Base-by-base conservation (phyloP, 2,113 vertebrate genomes). In the Boulengeromyrus knoepffleri region DNA sequence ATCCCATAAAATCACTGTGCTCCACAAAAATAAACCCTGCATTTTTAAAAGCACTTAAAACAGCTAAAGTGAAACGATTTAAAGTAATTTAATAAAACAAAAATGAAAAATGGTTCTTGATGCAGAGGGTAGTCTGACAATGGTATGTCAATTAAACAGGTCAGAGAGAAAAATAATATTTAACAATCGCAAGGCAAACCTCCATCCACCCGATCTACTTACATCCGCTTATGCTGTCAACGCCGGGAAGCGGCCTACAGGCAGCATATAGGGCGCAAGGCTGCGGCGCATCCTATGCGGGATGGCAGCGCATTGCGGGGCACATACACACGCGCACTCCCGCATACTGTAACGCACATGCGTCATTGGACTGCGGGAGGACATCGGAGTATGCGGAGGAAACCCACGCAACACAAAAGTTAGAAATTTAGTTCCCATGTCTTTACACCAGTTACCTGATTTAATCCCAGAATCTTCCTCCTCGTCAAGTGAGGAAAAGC, bases 381-480 rank as follows among this genome's bases (percentile, higher is more conserved):
- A 80, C 31, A 39, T 5, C 36, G 15, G 17, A 19, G 74, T 42
- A 77, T 39, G 1, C 70, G 70, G 31, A 36, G 31, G 70, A 77
- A 77, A 77, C 4, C 13, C 70, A 27, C 15, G 70, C 15, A 77
- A 36, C 70, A 36, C 36, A 19, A 80, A 19, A 80, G 74, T 39
- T 42, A 80, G 5, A 80, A 39, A 19, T 21, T 42, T 27, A 31
- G 74, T 42, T 77, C 31, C 12, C 8, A 66, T n/a, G 24, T 12
- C 39, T 58, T 87, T 10, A 31, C n/a, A 85, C 31, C 31, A 7
- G 36, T 91, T 91, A 97, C 96, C 96, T 94, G 96, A 96, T 93
- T 97, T 97, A 92, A 96, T 96, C 77, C 95, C 95, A 42, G 94
- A 96, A 87, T 96, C 95, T 0, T 95, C 94, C 49, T 96, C 95